Evolutionary conservation across 2,113 vertebrate genomes (phyloP).

Genomic region (Tragelaphus strepsiceros): DNA sequence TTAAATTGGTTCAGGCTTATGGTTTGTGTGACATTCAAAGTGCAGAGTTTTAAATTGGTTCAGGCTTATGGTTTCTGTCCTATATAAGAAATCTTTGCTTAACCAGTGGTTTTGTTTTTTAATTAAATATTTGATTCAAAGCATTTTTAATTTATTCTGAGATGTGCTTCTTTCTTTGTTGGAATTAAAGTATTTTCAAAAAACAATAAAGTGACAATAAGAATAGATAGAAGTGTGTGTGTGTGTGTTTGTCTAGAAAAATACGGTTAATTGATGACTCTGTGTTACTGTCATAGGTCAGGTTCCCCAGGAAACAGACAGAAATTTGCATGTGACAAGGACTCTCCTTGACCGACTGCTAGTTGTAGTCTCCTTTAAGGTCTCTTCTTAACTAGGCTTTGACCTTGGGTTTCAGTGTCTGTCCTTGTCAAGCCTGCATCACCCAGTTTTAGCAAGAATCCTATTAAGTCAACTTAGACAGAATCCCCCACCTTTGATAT

Average conservation of each 20-base stretch:
- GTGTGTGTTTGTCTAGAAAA: background rate
- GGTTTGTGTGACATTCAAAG: background rate
- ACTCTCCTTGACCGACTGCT: background rate
- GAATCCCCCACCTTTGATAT: background rate
- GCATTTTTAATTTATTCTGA: background rate
- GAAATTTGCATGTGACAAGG: conserved; percentile 16
- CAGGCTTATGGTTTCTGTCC: background rate
- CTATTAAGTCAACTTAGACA: background rate
- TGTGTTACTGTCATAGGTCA: background rate
- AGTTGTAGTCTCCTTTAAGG: background rate
- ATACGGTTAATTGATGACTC: background rate
- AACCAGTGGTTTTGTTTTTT: conserved; percentile 12
- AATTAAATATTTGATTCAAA: conserved; percentile 11
- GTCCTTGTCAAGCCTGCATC: background rate
- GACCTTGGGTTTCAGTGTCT: background rate
- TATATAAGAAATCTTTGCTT: conserved; percentile 18
- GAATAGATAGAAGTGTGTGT: background rate
- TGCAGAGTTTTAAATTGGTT: background rate
- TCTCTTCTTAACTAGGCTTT: background rate
- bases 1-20: background rate
- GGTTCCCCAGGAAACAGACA: background rate
- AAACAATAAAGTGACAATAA: background rate
- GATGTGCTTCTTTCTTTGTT: background rate
- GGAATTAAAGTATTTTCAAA: background rate
- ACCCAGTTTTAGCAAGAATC: background rate